Base-by-base conservation (phyloP, 2,888 invertebrate genomes). In the Drosophila infuscata region DNA sequence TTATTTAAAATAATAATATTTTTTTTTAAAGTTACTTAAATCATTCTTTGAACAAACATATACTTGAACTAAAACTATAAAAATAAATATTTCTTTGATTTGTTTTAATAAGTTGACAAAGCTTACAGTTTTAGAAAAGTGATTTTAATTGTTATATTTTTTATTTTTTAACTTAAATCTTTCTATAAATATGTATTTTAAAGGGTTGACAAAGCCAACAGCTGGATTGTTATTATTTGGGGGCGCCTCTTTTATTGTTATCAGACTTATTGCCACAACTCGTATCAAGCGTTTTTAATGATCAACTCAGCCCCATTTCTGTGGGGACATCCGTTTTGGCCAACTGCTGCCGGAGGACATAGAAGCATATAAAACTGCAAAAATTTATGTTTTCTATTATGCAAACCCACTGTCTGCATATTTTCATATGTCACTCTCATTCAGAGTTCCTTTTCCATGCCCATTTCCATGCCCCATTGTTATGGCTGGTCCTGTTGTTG, bases 331-430 rank as follows among this genome's bases (percentile, higher is more conserved):
- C 38, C 46, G 33, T 36, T 76, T 76, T 76, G 76, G 63, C 58
- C 79, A 79, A 59, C 62, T 62, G 61, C 46, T 49, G 58, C 17
- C 49, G 33, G 43, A 43, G 48, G 63, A 46, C 58, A 62, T 46
- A 20, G 43, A 25, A 53, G 48, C 46, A 67, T 32, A 38, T 41
- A 51, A 53, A 75, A 73, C 46, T 70, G 67, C 68, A 61, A 68
- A 46, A 87, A 85, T 87, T 81, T 85, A 85, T 85, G 89, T 70
- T 81, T 83, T 77, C 87, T 83, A 85, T 87, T 87, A 77, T 74
- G 84, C 69, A 76, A 74, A 57, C 61, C 70, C 60, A 74, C 65
- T 69, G 79, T 66, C 69, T 68, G 82, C 67, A 75, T 63, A 79
- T 75, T 79, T 75, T 79, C 78, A 79, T 79, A 79, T 79, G 78